Evolutionary conservation across 1,140 invertebrate genomes (phyloP).

Genomic region (Myzus persicae): DNA sequence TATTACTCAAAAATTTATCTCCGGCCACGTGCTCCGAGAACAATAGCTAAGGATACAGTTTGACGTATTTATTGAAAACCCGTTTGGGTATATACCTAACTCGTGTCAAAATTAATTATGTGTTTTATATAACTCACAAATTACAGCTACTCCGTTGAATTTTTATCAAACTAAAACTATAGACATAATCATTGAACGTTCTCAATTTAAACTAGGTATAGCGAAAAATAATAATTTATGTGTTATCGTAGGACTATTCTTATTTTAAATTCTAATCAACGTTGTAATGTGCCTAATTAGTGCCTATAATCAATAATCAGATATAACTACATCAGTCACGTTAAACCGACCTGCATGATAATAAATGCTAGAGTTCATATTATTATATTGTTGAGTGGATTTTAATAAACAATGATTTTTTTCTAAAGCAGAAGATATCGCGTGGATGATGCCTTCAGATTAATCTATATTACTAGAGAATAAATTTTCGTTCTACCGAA

Average conservation of each 20-base stretch:
- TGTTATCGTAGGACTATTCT: too few species aligned
- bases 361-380: neutral
- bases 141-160: rapidly evolving
- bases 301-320: too few species aligned
- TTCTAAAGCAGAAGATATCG: neutral
- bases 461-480: neutral
- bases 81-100: neutral
- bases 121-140: neutral
- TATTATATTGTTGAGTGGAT: neutral
- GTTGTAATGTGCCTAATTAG: too few species aligned
- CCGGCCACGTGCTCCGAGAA: neutral
- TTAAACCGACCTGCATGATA: neutral
- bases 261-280: too few species aligned
- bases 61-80: neutral
- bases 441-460: neutral
- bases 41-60: neutral
- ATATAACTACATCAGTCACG: neutral
- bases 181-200: neutral
- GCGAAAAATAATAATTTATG: neutral
- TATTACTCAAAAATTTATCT: neutral
- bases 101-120: neutral
- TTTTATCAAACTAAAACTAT: neutral
- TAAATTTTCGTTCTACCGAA: neutral
- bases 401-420: neutral
- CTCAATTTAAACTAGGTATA: neutral